These are phyloP conservation scores for Sardina pilchardus DNA, from an alignment of 2,113 vertebrate species.

Conservation along the genomic window DNA sequence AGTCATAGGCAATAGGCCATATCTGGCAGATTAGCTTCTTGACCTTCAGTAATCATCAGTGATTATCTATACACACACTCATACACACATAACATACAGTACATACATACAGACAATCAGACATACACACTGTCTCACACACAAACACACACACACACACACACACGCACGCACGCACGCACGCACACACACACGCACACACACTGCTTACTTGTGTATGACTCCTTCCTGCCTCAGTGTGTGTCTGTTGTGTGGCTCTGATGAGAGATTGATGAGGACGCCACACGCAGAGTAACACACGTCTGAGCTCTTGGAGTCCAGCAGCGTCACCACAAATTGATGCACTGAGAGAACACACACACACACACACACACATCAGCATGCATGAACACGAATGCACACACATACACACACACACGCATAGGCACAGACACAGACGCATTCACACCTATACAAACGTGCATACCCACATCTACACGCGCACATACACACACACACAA, in stretches of 20 bases:
- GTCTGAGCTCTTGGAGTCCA: slow-evolving; percentile 86
- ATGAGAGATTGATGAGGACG: slow-evolving; percentile 88
- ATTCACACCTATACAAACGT: no score
- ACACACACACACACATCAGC: background rate
- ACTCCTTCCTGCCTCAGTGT: slow-evolving; percentile 77
- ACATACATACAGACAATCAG: slow-evolving; percentile 34
- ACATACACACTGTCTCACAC: no score
- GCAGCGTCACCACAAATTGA: slow-evolving; percentile 82
- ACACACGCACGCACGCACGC: no score
- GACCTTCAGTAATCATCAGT: background rate
- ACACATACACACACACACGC: no score
- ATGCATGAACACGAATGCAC: background rate
- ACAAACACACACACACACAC: no score
- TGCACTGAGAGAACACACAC: slow-evolving; percentile 73
- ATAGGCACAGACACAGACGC: no score
- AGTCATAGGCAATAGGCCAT: no score
- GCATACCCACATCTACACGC: no score
- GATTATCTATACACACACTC: background rate
- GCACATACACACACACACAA: no score
- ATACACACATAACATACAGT: background rate
- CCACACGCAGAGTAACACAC: slow-evolving; percentile 92
- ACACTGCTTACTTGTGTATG: slow-evolving; percentile 81
- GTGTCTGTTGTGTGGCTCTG: slow-evolving; percentile 68
- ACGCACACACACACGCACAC: background rate
- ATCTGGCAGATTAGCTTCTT: background rate